phyloP scores from a whole-genome alignment of 2,888 invertebrate species.

The Tipula lateralis region DNA sequence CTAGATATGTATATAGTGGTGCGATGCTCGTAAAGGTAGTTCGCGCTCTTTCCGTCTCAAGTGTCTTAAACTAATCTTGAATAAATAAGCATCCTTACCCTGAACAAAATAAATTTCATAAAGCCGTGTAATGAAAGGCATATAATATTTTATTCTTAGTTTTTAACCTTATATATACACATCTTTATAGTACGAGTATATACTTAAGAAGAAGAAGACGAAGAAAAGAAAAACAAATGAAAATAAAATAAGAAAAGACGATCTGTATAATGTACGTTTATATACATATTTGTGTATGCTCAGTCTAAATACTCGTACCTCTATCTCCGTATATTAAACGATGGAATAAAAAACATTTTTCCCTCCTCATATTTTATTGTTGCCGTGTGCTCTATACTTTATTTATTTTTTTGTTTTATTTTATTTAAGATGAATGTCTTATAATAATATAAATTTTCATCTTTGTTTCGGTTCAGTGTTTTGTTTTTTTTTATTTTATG shows the following conservation, averaged over 20 bases:
- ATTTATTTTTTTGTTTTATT: background rate
- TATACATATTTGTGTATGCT: background rate
- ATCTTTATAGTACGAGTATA: no score
- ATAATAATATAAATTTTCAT: background rate
- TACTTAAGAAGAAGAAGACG: no score
- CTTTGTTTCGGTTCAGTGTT: background rate
- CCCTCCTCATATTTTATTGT: background rate
- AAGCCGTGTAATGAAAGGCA: background rate
- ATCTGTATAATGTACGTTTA: background rate
- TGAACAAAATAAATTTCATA: background rate
- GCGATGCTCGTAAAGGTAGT: background rate
- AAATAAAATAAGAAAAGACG: background rate
- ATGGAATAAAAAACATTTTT: background rate
- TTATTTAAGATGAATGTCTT: background rate
- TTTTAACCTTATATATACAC: background rate
- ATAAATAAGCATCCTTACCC: background rate
- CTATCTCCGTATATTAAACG: background rate
- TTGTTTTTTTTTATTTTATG: background rate
- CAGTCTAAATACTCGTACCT: no score
- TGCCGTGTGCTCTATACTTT: background rate
- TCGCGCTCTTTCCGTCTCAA: background rate
- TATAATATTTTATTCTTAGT: constrained; percentile 6
- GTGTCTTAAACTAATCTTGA: background rate
- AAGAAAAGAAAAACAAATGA: background rate
- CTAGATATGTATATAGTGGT: background rate